phyloP scores from a whole-genome alignment of 2,113 vertebrate species.

The Scatophagus argus region DNA sequence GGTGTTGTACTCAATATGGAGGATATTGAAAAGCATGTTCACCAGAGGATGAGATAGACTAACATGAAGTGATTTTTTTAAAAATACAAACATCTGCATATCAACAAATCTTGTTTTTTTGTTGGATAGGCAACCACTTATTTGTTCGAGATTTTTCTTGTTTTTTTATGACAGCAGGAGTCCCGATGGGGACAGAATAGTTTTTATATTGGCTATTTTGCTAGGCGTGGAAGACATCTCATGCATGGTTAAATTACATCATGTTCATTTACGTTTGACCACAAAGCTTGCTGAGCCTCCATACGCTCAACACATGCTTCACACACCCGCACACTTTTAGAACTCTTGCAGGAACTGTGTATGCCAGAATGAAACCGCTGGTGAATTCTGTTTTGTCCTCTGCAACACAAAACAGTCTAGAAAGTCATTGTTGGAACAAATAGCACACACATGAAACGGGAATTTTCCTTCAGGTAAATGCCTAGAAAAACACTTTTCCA shows the following conservation, averaged over 20 bases:
- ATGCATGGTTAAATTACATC: neutral
- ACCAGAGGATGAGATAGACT: neutral
- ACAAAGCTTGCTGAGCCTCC: neutral
- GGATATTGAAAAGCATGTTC: neutral
- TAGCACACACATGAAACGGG: neutral
- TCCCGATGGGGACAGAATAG: neutral
- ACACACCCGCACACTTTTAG: neutral
- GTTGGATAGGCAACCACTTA: too few relatives aligned
- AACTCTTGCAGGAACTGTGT: neutral
- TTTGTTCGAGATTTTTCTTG: too few relatives aligned
- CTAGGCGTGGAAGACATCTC: neutral
- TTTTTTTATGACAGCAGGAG: conserved; percentile 2
- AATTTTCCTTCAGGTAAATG: conserved; percentile 18
- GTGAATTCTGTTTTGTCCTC: neutral
- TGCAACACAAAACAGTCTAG: neutral
- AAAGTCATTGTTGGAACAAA: neutral
- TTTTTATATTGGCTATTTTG: neutral
- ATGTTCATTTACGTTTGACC: neutral
- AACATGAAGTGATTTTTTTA: neutral
- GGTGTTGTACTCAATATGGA: too few relatives aligned
- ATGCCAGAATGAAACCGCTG: neutral
- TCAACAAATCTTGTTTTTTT: too few relatives aligned
- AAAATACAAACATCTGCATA: too few relatives aligned
- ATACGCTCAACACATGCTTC: neutral
- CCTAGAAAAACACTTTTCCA: conserved; percentile 1